A percentile compares a stretch with the other conserved stretches of the same genome.
phyloP scores from a whole-genome alignment of 1,140 invertebrate genomes.

The Heliconius himera region DNA sequence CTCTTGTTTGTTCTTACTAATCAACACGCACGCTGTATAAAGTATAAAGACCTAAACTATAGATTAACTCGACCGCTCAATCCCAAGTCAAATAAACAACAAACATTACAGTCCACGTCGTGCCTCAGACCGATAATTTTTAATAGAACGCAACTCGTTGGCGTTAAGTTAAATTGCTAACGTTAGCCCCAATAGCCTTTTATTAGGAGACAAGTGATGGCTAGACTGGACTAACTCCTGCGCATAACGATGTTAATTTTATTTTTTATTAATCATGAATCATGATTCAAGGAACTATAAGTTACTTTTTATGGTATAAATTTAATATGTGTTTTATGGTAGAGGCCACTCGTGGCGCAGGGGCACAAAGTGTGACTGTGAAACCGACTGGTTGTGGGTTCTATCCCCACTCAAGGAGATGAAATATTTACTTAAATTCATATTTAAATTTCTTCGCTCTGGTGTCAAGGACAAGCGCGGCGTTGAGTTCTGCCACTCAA shows the following conservation, averaged over 20 bases:
- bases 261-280: not conserved
- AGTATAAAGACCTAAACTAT: not conserved
- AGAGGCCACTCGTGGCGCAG: no score
- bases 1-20: not conserved
- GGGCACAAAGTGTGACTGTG: no score
- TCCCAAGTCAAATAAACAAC: slow-evolving; percentile 9
- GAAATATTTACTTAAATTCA: no score
- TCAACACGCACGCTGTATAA: not conserved
- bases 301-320: no score
- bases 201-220: slow-evolving; percentile 34
- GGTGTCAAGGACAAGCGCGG: no score
- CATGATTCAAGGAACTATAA: not conserved
- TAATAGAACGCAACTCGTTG: slow-evolving; percentile 36
- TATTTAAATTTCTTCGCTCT: no score
- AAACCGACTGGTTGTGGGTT: no score
- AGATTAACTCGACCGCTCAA: slow-evolving; percentile 12
- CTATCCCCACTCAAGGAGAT: no score
- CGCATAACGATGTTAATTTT: slow-evolving; percentile 21
- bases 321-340: no score
- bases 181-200: slow-evolving; percentile 30
- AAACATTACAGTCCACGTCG: slow-evolving; percentile 2
- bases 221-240: slow-evolving; percentile 24
- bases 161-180: slow-evolving; percentile 35
- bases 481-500: no score
- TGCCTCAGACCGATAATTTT: slow-evolving; percentile 32